Evolutionary conservation across 2,888 invertebrate genomes (phyloP), one percentile per base, ranked within the genome.

Genomic region (Arctia plantaginis): DNA sequence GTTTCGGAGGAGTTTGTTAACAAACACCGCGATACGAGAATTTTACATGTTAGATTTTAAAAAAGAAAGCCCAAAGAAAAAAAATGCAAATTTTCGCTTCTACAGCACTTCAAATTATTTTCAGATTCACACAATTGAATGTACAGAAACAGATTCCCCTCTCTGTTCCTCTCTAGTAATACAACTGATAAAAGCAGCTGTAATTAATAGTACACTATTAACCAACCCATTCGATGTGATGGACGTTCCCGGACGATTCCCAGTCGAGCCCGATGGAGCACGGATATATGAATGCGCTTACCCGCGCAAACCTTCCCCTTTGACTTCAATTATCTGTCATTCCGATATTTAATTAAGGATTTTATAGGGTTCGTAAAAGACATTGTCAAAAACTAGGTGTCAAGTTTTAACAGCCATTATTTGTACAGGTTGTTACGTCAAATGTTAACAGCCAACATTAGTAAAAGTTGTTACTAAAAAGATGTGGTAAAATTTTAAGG

Each of bases 181-280:
- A 74, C 66, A 39, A 39, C 62, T 51, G 55, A 15, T 74, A 72
- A 73, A 73, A 75, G 66, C 71, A 73, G 66, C 71, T 51, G 83
- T 81, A 83, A 85, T 81, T 85, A 85, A 77, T 73, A 77, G 68
- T 76, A 77, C 79, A 83, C 81, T 81, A 77, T 77, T 73, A 74
- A 77, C 76, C 75, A 79, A 70, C 79, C 68, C 74, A 77, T 66
- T 73, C 76, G 62, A 66, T 75, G n/a, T 83, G 83, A 85, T 75
- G 76, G 82, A 85, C 85, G 51, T 77, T 81, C 76, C 75, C 76
- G 79, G 76, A 79, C 83, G n/a, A 55, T 77, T 85, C 76, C 75
- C 76, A 81, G 65, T 74, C 23, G 30, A 65, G 41, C 66, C 75
- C 79, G 81, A 66, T 12, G 55, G 12, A 3, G 12, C 55, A 71